Base-by-base conservation (phyloP, 2,888 invertebrate genomes). In the Brachylomia viminalis region DNA sequence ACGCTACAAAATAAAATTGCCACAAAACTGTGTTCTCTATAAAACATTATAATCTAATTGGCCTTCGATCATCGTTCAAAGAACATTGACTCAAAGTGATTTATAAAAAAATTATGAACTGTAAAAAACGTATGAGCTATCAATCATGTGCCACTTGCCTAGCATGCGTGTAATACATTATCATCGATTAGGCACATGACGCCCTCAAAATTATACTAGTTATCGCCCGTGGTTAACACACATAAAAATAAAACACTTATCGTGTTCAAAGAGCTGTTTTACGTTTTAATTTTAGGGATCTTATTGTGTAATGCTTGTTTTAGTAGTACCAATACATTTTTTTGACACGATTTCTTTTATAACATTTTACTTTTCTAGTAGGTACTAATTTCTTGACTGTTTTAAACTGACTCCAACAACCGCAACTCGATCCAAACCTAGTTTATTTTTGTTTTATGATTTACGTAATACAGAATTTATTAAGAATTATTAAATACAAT, bases 81-180 rank as follows among this genome's bases (percentile, higher is more conserved):
- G 49, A 80, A 77, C 42, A 56, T 69, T 33, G 54, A 45, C 30
- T 78, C 65, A 58, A 62, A 65, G 52, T 78, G 71, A 52, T 78
- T 71, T 45, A 78, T 62, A 58, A 62, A 64, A 38, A 54, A 67
- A 56, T 20, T 33, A 17, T 38, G 45, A 58, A 62, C 61, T 45
- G 68, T 77, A 71, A 80, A 67, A 72, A 83, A 69, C n/a, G 42
- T 77, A 17, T 45, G 67, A 77, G 65, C 59, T 69, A 83, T 80
- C 80, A 69, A 83, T 83, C 79, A 83, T 69, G 17, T 38, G 15
- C 45, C 59, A 78, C 58, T 72, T 71, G 67, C 30, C n/a, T 33
- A 74, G 64, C 64, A 56, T 42, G 79, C 27, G 72, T 67, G 71
- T 78, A n/a, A n/a, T n/a, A 78, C 33, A 79, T 73, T 79, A 84